Conservation (phyloP, 2,113 vertebrate genomes). For the Mionectes macconnelli region DNA sequence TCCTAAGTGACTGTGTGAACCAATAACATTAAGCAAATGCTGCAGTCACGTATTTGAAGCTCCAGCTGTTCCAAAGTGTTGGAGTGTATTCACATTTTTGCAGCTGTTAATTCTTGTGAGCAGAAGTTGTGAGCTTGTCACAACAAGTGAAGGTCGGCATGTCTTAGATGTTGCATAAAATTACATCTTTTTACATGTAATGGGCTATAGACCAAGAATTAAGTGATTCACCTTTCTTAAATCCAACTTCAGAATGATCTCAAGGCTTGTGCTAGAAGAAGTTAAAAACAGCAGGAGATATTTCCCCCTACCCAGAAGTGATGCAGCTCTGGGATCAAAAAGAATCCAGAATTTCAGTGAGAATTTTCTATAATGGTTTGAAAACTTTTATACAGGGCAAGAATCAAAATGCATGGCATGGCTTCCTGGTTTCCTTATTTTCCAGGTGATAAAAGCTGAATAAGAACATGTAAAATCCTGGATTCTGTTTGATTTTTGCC, state of each 20-base stretch:
- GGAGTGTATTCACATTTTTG: neutral
- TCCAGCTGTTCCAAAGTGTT: neutral
- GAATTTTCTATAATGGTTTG: neutral
- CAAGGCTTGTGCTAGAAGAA: neutral
- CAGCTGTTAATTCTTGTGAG: neutral
- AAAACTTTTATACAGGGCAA: neutral
- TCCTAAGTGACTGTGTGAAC: neutral
- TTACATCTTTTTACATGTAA: neutral
- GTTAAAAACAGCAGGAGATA: neutral
- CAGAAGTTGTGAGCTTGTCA: neutral
- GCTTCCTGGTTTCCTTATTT: neutral
- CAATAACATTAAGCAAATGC: neutral
- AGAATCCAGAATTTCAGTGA: neutral
- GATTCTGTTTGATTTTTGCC: neutral
- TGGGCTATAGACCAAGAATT: neutral
- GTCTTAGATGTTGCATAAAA: neutral
- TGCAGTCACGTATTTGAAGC: neutral
- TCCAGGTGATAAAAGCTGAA: neutral
- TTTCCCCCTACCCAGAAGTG: rapidly evolving
- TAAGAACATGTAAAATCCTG: neutral
- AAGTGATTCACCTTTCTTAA: neutral
- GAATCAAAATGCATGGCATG: neutral
- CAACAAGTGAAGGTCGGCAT: rapidly evolving
- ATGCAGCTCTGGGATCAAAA: neutral
- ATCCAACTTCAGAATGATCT: neutral